Evolutionary conservation across 2,888 invertebrate species (phyloP).

Genomic region (Drosophila seclusa): DNA sequence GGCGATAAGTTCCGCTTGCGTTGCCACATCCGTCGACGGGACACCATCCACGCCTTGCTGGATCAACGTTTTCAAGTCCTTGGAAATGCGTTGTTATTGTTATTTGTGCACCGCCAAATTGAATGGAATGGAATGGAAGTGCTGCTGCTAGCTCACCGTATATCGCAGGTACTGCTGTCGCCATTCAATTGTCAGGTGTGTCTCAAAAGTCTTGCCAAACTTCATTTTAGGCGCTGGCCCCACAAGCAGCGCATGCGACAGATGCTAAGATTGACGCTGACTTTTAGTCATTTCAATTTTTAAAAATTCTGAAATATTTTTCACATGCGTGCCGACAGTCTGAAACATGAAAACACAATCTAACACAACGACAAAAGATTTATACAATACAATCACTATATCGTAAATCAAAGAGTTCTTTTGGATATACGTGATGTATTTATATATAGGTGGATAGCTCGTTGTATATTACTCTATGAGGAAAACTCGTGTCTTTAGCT

Average conservation of each 20-base stretch:
- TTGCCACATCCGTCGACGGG: slow-evolving; percentile 89
- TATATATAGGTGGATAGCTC: not conserved
- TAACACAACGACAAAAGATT: not conserved
- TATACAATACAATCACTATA: not conserved
- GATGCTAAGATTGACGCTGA: slow-evolving; percentile 23
- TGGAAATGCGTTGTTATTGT: slow-evolving; percentile 12
- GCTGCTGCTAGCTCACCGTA: slow-evolving; percentile 86
- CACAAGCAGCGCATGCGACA: slow-evolving; percentile 30
- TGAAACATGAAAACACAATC: not conserved
- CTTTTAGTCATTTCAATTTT: slow-evolving; percentile 21
- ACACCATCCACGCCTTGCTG: slow-evolving; percentile 94
- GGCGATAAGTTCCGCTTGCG: slow-evolving; percentile 7
- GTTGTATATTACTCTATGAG: not conserved
- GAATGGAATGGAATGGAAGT: not conserved
- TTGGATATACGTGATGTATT: not conserved
- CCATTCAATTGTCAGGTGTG: slow-evolving; percentile 99
- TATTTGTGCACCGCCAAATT: not conserved
- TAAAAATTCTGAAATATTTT: slow-evolving; percentile 67
- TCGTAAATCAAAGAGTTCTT: not conserved
- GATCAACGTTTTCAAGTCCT: slow-evolving; percentile 94
- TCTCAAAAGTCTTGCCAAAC: slow-evolving; percentile 97
- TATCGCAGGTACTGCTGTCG: slow-evolving; percentile 97
- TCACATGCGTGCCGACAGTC: slow-evolving; percentile 17
- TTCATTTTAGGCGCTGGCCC: slow-evolving; percentile 89
- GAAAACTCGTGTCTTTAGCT: not conserved